These are phyloP conservation scores for Himalopsyche phryganea DNA, from an alignment of 1,140 invertebrate species.

Conservation along the genomic window DNA sequence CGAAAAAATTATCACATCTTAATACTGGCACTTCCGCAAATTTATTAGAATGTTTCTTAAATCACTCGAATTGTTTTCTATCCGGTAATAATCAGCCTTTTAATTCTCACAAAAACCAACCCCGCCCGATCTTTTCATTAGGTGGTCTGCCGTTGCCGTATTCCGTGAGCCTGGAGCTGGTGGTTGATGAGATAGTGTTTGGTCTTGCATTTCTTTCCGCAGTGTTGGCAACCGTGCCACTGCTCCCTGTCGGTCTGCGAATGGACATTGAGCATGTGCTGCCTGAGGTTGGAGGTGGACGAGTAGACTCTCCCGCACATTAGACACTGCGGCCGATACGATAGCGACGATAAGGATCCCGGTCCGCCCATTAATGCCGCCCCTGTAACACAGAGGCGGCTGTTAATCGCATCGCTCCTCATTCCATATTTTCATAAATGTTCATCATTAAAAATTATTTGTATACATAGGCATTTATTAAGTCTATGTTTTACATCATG, in stretches of 20 bases:
- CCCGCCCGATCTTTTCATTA: conserved; percentile 32
- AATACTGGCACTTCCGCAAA: conserved; percentile 35
- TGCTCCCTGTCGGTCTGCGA: conserved; percentile 65
- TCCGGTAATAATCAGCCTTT: conserved; percentile 26
- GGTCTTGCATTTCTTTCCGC: conserved; percentile 72
- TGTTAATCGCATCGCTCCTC: conserved; percentile 31
- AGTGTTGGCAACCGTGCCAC: conserved; percentile 67
- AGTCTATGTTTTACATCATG: conserved; percentile 29
- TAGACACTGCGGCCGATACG: conserved; percentile 60
- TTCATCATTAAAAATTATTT: conserved; percentile 15
- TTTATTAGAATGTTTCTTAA: conserved; percentile 17
- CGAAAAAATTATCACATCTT: conserved; percentile 31
- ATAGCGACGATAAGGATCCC: conserved; percentile 36
- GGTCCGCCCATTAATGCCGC: conserved; percentile 48
- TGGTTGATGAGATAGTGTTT: conserved; percentile 75
- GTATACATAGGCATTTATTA: conserved; percentile 13
- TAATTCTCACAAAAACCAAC: conserved; percentile 7
- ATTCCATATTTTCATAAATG: background rate
- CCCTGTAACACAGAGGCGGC: conserved; percentile 56
- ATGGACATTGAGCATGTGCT: conserved; percentile 72
- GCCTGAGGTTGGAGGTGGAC: conserved; percentile 65
- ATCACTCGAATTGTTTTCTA: background rate
- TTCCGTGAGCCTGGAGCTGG: conserved; percentile 69
- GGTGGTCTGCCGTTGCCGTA: conserved; percentile 58
- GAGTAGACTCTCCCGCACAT: conserved; percentile 67